These are phyloP conservation scores for Parambassis ranga DNA, from an alignment of 2,797 vertebrate species.

Conservation along the genomic window DNA sequence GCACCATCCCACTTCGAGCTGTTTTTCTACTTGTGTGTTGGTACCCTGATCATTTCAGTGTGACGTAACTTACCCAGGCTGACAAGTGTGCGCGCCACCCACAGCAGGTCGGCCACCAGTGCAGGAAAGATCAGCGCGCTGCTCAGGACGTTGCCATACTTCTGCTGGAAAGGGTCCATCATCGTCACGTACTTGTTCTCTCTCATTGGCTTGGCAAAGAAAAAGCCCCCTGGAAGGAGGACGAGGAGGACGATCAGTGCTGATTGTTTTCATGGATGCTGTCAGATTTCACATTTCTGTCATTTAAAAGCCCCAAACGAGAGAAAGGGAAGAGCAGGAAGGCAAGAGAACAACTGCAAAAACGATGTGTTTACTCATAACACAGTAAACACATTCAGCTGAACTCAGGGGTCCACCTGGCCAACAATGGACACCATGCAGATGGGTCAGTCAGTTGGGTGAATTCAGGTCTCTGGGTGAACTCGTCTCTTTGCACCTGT, in stretches of 20 bases:
- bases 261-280: not conserved
- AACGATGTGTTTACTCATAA: constrained; percentile 41
- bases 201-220: constrained; percentile 87
- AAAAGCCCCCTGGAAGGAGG: constrained; percentile 77
- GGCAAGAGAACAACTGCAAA: not conserved
- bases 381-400: constrained; percentile 26
- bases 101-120: constrained; percentile 72
- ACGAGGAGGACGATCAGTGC: not conserved
- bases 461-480: constrained; percentile 18
- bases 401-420: constrained; percentile 7
- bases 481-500: constrained; percentile 59
- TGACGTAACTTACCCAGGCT: constrained; percentile 68
- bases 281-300: rapidly evolving
- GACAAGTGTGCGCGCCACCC: constrained; percentile 77
- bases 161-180: constrained; percentile 85
- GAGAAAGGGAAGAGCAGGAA: not conserved
- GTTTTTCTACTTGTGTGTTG: no score
- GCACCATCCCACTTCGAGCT: no score
- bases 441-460: constrained; percentile 6
- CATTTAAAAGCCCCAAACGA: not conserved
- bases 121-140: constrained; percentile 73
- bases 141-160: constrained; percentile 81
- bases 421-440: constrained; percentile 37
- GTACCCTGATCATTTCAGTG: constrained; percentile 1
- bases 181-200: constrained; percentile 83